Conservation (phyloP, 2,113 vertebrate genomes). For the Acrocephalus kingi region DNA sequence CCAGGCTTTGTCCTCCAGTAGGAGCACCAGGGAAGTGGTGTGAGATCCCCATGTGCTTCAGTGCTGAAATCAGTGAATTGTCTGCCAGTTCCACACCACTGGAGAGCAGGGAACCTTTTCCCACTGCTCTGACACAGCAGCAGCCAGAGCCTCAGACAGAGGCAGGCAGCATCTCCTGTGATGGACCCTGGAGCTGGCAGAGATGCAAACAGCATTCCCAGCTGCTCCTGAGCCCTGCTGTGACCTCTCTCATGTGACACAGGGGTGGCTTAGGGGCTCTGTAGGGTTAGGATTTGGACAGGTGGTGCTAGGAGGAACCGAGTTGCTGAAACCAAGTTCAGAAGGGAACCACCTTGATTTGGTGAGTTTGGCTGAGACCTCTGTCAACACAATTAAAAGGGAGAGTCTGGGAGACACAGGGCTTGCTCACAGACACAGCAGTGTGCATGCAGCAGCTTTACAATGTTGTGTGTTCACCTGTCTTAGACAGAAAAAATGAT, state of each 20-base stretch:
- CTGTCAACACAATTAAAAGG: not conserved
- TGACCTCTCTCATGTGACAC: accelerated
- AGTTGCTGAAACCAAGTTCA: not conserved
- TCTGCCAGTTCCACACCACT: not conserved
- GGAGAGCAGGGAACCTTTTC: not conserved
- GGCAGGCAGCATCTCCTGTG: not conserved
- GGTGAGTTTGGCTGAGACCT: not conserved
- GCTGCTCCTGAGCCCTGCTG: not conserved
- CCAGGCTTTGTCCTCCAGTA: not conserved
- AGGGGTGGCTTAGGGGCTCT: not conserved
- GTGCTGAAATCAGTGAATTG: not conserved
- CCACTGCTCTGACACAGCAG: not conserved
- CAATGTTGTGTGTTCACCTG: not conserved
- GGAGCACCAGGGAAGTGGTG: not conserved
- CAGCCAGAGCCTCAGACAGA: not conserved
- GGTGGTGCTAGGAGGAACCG: not conserved
- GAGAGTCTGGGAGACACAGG: not conserved
- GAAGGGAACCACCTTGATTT: not conserved
- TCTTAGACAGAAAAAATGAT: not conserved
- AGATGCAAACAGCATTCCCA: accelerated
- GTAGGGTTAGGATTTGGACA: not conserved
- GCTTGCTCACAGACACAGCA: not conserved
- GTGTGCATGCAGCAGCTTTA: not conserved
- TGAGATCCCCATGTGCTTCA: accelerated
- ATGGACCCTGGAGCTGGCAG: not conserved